These are phyloP conservation scores for Neotoma lepida DNA, from an alignment of 2,113 vertebrate genomes.

Conservation along the genomic window DNA sequence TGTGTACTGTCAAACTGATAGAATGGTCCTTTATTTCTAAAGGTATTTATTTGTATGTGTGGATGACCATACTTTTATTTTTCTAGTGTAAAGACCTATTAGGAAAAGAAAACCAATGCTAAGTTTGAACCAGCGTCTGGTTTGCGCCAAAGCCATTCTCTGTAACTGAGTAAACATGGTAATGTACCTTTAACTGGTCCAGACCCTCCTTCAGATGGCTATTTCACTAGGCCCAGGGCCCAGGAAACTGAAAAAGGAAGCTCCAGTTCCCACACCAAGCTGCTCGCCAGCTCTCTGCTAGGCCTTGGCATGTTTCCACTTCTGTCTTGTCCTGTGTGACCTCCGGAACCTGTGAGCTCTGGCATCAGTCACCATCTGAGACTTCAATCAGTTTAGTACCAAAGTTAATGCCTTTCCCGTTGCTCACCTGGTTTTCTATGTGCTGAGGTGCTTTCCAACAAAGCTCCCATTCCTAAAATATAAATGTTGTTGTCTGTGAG, in stretches of 20 bases:
- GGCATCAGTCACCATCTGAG: not conserved
- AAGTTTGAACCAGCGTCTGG: not conserved
- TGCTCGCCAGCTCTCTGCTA: conserved; percentile 42
- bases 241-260: conserved; percentile 49
- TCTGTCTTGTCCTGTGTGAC: conserved; percentile 19
- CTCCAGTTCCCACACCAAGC: not conserved
- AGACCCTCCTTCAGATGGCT: not conserved
- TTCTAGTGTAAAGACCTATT: not conserved
- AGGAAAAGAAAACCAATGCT: conserved; percentile 11
- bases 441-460: not conserved
- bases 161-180: not conserved
- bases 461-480: not conserved
- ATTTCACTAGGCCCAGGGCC: not conserved
- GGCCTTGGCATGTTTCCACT: conserved; percentile 60
- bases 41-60: not conserved
- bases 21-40: not conserved
- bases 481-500: not conserved
- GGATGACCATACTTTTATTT: not conserved
- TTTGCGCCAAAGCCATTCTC: not conserved
- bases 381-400: not conserved
- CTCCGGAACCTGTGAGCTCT: not conserved
- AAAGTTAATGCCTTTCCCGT: conserved; percentile 37
- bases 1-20: not conserved
- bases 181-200: not conserved
- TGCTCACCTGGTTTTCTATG: not conserved